Evolutionary conservation across 2,888 invertebrate genomes (phyloP).

Genomic region (Phytoseiulus persimilis): DNA sequence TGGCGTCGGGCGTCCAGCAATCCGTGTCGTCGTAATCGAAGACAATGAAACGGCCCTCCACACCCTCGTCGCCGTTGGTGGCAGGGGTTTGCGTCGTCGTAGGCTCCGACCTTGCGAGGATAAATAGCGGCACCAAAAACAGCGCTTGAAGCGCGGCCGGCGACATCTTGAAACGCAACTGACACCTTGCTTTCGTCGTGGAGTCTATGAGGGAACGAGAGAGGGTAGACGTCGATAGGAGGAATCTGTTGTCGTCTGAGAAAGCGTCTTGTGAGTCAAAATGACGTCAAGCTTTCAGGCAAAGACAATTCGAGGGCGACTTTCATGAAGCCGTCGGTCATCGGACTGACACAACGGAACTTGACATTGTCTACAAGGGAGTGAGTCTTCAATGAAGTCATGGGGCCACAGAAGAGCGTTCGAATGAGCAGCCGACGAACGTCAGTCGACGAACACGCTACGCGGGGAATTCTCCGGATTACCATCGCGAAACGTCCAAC

Average conservation of each 20-base stretch:
- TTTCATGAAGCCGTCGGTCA: not conserved
- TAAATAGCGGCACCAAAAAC: not conserved
- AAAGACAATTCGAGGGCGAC: not conserved
- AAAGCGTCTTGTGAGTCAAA: slow-evolving; percentile 5
- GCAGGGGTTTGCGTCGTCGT: not conserved
- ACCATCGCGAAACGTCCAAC: not conserved
- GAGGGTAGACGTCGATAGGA: not conserved
- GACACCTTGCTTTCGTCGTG: not conserved
- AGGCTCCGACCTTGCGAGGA: not conserved
- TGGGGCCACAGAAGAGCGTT: not conserved
- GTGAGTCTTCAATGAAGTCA: not conserved
- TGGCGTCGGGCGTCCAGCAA: slow-evolving; percentile 15
- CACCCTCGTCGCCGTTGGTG: not conserved
- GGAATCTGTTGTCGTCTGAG: not conserved
- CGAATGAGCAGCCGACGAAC: not conserved
- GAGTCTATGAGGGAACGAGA: not conserved
- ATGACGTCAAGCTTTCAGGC: not conserved
- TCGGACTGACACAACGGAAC: not conserved
- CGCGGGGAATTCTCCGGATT: not conserved
- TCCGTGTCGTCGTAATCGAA: slow-evolving; percentile 10
- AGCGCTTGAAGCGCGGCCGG: not conserved
- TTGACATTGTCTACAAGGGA: not conserved
- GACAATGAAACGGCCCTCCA: not conserved
- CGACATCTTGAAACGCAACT: not conserved
- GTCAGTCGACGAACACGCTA: not conserved